Conservation (phyloP, 2,888 invertebrate species). For the Ernsta delagoae region DNA sequence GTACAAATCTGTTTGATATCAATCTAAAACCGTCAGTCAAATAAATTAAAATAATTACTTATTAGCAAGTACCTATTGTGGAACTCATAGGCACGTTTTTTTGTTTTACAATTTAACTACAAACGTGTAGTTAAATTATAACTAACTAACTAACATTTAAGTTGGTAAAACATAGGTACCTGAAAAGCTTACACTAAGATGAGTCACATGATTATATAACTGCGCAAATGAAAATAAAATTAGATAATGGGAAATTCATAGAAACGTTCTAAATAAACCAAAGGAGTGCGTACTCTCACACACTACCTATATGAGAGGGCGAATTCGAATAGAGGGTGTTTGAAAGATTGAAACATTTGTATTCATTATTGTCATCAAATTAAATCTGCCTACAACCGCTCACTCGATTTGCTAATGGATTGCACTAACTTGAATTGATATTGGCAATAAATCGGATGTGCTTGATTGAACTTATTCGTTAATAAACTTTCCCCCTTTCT, state of each 20-base stretch:
- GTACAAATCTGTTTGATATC: too few species aligned
- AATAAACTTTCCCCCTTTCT: neutral
- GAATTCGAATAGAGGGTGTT: slow-evolving; percentile 48
- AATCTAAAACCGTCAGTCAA: too few species aligned
- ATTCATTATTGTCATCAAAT: slow-evolving; percentile 71
- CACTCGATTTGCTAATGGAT: slow-evolving; percentile 70
- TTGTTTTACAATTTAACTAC: too few species aligned
- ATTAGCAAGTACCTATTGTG: too few species aligned
- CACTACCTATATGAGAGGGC: slow-evolving; percentile 19
- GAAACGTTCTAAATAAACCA: slow-evolving; percentile 5
- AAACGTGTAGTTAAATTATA: too few species aligned
- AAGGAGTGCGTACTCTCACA: slow-evolving; percentile 5
- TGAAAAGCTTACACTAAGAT: too few species aligned
- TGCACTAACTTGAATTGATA: slow-evolving; percentile 59
- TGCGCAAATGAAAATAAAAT: neutral
- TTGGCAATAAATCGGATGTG: slow-evolving; percentile 40
- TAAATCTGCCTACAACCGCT: slow-evolving; percentile 62
- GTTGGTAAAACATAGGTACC: too few species aligned
- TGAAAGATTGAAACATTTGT: slow-evolving; percentile 62
- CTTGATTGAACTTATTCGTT: slow-evolving; percentile 26
- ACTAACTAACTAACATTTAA: too few species aligned
- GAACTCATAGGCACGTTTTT: too few species aligned
- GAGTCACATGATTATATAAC: too few species aligned
- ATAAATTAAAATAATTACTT: too few species aligned
- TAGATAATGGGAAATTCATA: neutral